Conservation (phyloP, 2,113 vertebrate species). For the Cyprinodon brontotheroides region DNA sequence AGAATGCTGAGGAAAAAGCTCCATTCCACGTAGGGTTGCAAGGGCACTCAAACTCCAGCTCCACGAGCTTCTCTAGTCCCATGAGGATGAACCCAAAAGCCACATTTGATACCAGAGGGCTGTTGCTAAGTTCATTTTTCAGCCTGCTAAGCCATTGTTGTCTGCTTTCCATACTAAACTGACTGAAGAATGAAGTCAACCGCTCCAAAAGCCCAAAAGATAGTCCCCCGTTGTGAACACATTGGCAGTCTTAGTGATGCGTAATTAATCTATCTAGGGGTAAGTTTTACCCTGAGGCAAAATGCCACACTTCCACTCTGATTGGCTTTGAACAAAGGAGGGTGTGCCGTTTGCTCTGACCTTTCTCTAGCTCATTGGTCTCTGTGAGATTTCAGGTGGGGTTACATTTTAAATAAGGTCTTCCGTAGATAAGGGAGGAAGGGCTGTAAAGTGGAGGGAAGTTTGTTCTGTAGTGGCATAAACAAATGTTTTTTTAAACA, state of each 20-base stretch:
- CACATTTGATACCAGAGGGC: constrained; percentile 79
- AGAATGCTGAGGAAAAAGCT: constrained; percentile 77
- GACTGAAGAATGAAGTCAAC: constrained; percentile 63
- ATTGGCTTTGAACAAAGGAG: constrained; percentile 78
- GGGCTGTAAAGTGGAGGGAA: constrained; percentile 78
- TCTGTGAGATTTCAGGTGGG: constrained; percentile 66
- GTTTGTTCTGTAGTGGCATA: constrained; percentile 60
- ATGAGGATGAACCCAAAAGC: constrained; percentile 81
- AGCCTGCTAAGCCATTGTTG: constrained; percentile 81
- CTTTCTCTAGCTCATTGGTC: constrained; percentile 66
- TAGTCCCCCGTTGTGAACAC: constrained; percentile 73
- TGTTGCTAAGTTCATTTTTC: constrained; percentile 81
- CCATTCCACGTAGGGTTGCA: constrained; percentile 77
- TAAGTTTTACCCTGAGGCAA: constrained; percentile 75
- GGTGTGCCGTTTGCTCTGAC: constrained; percentile 68
- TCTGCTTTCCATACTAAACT: constrained; percentile 80
- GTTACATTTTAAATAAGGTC: constrained; percentile 75
- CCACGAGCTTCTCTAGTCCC: constrained; percentile 80
- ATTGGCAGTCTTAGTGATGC: constrained; percentile 79
- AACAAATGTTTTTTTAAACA: constrained; percentile 21
- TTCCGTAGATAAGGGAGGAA: constrained; percentile 65
- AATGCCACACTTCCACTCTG: constrained; percentile 74
- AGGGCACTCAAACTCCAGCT: constrained; percentile 82
- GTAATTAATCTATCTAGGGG: constrained; percentile 73
- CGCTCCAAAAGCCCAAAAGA: constrained; percentile 71